Conservation (phyloP, 1,140 invertebrate species). For the Zophobas morio region DNA sequence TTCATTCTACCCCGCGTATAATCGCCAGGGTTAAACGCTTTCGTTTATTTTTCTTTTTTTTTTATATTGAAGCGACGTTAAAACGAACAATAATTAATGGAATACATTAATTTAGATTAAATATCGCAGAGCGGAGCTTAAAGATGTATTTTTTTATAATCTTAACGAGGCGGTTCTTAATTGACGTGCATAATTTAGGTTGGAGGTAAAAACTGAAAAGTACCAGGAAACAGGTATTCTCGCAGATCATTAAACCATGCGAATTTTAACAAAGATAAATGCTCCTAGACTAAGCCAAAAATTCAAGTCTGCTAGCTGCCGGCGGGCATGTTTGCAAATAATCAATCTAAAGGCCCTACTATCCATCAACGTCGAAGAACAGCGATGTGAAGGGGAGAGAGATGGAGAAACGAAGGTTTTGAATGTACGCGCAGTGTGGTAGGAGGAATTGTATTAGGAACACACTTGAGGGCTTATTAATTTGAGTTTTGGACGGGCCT, state of each 20-base stretch:
- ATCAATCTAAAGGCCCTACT: constrained; percentile 24
- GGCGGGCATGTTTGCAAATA: constrained; percentile 36
- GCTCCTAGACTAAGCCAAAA: constrained; percentile 32
- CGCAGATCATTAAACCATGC: constrained; percentile 38
- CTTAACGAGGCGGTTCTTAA: constrained; percentile 4
- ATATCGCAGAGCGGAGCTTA: constrained; percentile 5
- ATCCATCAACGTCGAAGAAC: constrained; percentile 28
- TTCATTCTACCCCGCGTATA: constrained; percentile 1
- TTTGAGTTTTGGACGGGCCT: too few relatives aligned
- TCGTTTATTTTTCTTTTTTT: background rate
- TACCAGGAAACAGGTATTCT: constrained; percentile 32
- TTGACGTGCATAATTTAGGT: constrained; percentile 23
- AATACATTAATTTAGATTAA: constrained; percentile 47
- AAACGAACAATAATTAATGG: constrained; percentile 40
- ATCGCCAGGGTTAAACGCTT: constrained; percentile 1
- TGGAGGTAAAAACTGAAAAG: constrained; percentile 16
- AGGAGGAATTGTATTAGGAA: too few relatives aligned
- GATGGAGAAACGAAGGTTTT: background rate
- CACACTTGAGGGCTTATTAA: too few relatives aligned
- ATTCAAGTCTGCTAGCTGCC: constrained; percentile 34
- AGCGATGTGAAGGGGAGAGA: background rate
- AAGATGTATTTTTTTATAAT: background rate
- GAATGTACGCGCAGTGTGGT: too few relatives aligned
- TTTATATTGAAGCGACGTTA: background rate
- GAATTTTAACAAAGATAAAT: constrained; percentile 42